Percentiles rank a stretch among this genome's conserved stretches.
phyloP scores from a whole-genome alignment of 2,797 vertebrate species.

The Xiphophorus birchmanni region DNA sequence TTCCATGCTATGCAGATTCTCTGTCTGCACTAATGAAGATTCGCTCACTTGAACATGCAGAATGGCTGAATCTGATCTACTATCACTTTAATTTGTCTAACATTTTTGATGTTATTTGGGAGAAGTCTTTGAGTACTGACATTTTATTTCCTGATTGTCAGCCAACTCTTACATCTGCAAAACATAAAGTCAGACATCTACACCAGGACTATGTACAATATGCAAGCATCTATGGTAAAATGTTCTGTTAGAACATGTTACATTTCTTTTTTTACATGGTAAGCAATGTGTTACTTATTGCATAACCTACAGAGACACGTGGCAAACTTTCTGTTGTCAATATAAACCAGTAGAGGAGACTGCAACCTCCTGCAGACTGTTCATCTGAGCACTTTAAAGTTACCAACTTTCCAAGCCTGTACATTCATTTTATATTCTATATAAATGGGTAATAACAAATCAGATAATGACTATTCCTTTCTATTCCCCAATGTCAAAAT shows the following conservation, averaged over 20 bases:
- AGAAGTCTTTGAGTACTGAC: not conserved
- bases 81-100: not conserved
- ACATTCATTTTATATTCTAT: not conserved
- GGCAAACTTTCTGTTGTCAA: not conserved
- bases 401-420: not conserved
- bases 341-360: not conserved
- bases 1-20: not conserved
- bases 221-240: not conserved
- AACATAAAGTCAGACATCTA: too few relatives aligned
- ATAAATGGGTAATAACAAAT: not conserved
- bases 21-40: not conserved
- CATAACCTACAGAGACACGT: not conserved
- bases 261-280: not conserved
- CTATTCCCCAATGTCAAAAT: not conserved
- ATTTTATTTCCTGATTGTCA: not conserved
- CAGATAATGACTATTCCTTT: not conserved
- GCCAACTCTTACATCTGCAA: not conserved
- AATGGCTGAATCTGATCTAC: not conserved
- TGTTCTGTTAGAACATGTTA: too few relatives aligned
- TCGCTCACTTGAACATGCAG: not conserved
- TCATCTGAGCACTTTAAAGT: not conserved
- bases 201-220: not conserved
- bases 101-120: not conserved
- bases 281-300: not conserved
- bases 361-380: not conserved